phyloP scores from a whole-genome alignment of 2,797 vertebrate species.

The Onychomys arenicola region DNA sequence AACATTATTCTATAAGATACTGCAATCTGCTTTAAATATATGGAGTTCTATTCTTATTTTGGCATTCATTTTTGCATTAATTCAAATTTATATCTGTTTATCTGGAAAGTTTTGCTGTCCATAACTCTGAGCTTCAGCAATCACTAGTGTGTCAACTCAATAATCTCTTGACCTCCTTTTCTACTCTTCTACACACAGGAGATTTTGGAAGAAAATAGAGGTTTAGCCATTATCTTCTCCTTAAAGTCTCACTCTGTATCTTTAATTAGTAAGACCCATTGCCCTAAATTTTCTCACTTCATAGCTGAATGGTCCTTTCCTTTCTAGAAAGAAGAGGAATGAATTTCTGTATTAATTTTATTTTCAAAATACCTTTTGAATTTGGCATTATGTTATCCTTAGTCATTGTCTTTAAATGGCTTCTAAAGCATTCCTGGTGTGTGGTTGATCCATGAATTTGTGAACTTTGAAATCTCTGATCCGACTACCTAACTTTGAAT shows the following conservation, averaged over 20 bases:
- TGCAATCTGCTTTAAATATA: background rate
- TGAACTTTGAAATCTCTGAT: background rate
- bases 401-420: background rate
- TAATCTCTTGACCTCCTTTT: background rate
- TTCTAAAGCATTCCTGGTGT: background rate
- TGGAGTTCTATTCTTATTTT: slow-evolving; percentile 23
- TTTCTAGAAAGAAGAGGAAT: background rate
- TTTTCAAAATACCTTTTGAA: background rate
- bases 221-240: background rate
- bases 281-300: background rate
- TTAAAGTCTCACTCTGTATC: background rate
- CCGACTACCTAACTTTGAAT: background rate
- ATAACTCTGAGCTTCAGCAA: background rate
- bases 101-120: background rate
- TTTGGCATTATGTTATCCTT: background rate
- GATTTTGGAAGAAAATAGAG: background rate
- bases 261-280: slow-evolving; percentile 1
- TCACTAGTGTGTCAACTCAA: background rate
- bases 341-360: background rate
- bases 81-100: background rate
- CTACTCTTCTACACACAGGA: background rate
- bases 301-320: background rate
- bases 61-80: background rate
- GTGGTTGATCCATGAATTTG: background rate
- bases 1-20: background rate